Conservation (phyloP, 1,140 invertebrate genomes). For the Apis laboriosa region DNA sequence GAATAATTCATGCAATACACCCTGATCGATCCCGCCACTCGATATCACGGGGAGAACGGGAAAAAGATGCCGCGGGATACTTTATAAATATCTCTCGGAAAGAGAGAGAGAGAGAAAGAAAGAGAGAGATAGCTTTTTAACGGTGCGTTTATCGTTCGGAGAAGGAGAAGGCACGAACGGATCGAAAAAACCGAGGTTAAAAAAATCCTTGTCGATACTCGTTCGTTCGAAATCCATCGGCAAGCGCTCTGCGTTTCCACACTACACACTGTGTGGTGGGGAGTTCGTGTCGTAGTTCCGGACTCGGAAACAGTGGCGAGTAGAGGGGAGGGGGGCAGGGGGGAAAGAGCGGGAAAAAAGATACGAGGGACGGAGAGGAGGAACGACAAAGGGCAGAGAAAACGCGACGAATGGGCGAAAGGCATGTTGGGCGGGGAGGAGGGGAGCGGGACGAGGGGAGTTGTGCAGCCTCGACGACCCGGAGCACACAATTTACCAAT, state of each 20-base stretch:
- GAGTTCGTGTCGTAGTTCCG: not conserved
- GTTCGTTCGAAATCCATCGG: not conserved
- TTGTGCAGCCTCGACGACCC: constrained; percentile 43
- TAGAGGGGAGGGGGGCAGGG: not conserved
- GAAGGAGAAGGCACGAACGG: not conserved
- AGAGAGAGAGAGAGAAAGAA: no score
- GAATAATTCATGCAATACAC: constrained; percentile 40
- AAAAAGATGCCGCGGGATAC: constrained; percentile 38
- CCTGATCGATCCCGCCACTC: constrained; percentile 22
- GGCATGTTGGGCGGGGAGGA: not conserved
- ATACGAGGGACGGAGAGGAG: constrained; percentile 12
- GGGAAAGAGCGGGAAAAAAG: not conserved
- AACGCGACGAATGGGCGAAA: not conserved
- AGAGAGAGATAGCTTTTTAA: constrained; percentile 1
- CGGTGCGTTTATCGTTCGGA: constrained; percentile 21
- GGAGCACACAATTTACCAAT: constrained; percentile 72
- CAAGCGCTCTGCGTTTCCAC: no score
- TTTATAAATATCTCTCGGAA: constrained; percentile 42
- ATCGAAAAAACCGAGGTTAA: not conserved
- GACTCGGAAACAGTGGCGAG: not conserved
- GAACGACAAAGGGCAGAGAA: not conserved
- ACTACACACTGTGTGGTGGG: no score
- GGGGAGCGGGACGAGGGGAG: not conserved
- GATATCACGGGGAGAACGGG: constrained; percentile 2
- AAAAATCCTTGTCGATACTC: not conserved